A percentile compares a stretch with the other conserved stretches of the same genome.
phyloP scores from a whole-genome alignment of 2,888 invertebrate species.

The Beris morrisii region DNA sequence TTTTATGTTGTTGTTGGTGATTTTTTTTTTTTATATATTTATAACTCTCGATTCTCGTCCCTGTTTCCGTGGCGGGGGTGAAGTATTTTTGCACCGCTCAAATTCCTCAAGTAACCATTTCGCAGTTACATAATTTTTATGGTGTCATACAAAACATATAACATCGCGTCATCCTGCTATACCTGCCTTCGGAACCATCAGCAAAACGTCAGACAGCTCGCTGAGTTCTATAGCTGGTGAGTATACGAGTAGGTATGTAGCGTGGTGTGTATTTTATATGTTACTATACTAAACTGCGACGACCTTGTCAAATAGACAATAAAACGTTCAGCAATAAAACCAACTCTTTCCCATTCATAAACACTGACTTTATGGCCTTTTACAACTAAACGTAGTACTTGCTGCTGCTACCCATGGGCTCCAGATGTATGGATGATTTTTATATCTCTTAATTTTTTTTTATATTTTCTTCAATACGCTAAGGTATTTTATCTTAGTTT shows the following conservation, averaged over 20 bases:
- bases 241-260: neutral
- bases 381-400: constrained; percentile 36
- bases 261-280: constrained; percentile 8
- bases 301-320: constrained; percentile 40
- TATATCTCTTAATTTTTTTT: constrained; percentile 15
- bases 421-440: constrained; percentile 20
- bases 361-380: constrained; percentile 37
- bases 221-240: neutral
- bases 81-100: no score
- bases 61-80: no score
- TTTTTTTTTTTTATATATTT: no score
- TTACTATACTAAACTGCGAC: constrained; percentile 34
- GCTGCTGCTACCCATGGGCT: constrained; percentile 22
- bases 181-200: no score
- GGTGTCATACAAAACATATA: neutral
- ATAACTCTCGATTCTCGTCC: no score
- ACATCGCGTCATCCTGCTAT: no score
- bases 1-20: no score
- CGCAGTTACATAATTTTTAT: constrained; percentile 10
- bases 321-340: constrained; percentile 38
- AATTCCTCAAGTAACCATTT: constrained; percentile 3
- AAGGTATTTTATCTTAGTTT: no score
- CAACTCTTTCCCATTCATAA: constrained; percentile 40
- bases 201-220: neutral
- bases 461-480: neutral